A percentile compares a stretch with the other conserved stretches of the same genome.
Conservation (phyloP, 2,797 vertebrate species). For the Acanthornis magna region DNA sequence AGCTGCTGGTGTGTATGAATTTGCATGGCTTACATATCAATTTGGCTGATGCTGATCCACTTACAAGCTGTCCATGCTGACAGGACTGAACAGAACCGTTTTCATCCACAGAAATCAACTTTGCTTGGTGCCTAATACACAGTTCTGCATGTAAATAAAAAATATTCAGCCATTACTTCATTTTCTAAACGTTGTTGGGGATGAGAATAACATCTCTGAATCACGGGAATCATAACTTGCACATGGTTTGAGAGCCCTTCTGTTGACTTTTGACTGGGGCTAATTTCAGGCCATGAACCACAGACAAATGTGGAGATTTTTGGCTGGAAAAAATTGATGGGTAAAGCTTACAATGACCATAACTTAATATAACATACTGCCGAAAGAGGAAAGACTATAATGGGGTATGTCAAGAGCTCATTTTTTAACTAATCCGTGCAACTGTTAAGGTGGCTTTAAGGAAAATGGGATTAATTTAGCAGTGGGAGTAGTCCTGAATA, state of each 20-base stretch:
- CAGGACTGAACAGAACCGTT: not conserved
- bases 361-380: not conserved
- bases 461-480: not conserved
- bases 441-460: accelerated
- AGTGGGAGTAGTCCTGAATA: not conserved
- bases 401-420: not conserved
- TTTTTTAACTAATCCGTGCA: not conserved
- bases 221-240: not conserved
- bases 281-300: not conserved
- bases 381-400: not conserved
- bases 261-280: not conserved
- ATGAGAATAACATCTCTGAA: not conserved
- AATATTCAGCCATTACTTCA: not conserved
- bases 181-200: not conserved
- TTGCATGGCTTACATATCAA: not conserved
- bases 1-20: not conserved
- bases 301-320: not conserved
- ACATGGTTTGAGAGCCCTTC: not conserved
- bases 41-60: not conserved
- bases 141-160: not conserved
- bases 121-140: not conserved
- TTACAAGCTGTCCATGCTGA: not conserved
- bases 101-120: not conserved
- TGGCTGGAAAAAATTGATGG: not conserved
- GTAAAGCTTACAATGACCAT: not conserved